Evolutionary conservation across 2,113 vertebrate species (phyloP).

Genomic region (Microcebus ravelobensis): DNA sequence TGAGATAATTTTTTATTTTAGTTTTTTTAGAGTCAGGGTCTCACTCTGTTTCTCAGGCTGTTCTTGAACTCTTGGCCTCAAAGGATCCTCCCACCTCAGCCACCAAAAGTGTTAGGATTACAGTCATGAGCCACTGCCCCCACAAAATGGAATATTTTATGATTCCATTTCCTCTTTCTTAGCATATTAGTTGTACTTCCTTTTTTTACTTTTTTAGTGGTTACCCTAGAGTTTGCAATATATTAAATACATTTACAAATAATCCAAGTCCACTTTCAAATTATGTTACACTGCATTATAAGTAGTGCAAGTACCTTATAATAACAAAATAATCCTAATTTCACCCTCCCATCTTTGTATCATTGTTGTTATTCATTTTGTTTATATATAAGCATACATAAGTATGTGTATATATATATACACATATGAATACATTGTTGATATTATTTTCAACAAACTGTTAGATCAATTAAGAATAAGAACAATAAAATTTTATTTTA

Average conservation of each 20-base stretch:
- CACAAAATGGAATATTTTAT: neutral
- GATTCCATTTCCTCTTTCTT: neutral
- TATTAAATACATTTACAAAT: neutral
- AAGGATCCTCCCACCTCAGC: no score
- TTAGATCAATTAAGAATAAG: conserved; percentile 3
- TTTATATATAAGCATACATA: neutral
- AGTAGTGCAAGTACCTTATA: neutral
- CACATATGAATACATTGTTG: neutral
- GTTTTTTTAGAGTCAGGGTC: no score
- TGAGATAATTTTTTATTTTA: no score
- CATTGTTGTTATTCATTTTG: neutral
- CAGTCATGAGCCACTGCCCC: no score
- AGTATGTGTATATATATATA: neutral
- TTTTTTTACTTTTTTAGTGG: neutral
- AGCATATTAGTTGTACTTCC: neutral
- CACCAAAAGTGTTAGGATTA: no score
- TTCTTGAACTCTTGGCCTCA: no score
- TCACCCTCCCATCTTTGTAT: neutral
- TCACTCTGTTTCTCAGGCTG: no score
- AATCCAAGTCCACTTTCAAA: neutral
- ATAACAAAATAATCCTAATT: neutral
- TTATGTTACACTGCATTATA: neutral
- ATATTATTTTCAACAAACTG: neutral
- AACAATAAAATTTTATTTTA: neutral
- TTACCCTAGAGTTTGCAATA: neutral